These are phyloP conservation scores for Coracopsis vasa DNA, from an alignment of 2,113 vertebrate species.

Conservation along the genomic window DNA sequence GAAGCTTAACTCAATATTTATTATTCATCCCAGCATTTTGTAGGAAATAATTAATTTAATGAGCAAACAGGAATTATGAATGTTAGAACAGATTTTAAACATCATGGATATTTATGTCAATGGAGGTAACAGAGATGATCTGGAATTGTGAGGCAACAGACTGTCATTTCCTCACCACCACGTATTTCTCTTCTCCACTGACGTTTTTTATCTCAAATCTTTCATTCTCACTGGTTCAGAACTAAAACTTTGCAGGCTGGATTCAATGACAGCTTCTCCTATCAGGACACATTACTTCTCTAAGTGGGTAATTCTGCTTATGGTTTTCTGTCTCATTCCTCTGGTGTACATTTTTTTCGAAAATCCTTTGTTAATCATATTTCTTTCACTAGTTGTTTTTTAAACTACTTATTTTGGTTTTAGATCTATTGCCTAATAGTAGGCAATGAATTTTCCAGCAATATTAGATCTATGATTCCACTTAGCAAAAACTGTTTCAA, in stretches of 20 bases:
- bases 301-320: neutral
- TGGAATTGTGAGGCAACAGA: neutral
- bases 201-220: neutral
- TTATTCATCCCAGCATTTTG: neutral
- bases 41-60: neutral
- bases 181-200: neutral
- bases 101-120: neutral
- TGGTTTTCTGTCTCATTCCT: neutral
- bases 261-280: fast-evolving
- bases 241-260: neutral
- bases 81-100: neutral
- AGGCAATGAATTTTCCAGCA: neutral
- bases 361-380: neutral
- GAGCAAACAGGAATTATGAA: neutral
- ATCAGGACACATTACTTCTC: neutral
- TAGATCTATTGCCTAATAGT: neutral
- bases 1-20: neutral
- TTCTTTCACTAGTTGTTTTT: neutral
- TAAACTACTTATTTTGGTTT: neutral
- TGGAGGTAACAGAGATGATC: neutral
- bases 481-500: neutral
- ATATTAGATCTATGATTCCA: neutral
- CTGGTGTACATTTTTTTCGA: neutral
- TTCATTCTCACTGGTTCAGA: neutral
- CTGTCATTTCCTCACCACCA: fast-evolving